These are phyloP conservation scores for Microtus agrestis DNA, from an alignment of 2,797 vertebrate genomes.

Conservation along the genomic window DNA sequence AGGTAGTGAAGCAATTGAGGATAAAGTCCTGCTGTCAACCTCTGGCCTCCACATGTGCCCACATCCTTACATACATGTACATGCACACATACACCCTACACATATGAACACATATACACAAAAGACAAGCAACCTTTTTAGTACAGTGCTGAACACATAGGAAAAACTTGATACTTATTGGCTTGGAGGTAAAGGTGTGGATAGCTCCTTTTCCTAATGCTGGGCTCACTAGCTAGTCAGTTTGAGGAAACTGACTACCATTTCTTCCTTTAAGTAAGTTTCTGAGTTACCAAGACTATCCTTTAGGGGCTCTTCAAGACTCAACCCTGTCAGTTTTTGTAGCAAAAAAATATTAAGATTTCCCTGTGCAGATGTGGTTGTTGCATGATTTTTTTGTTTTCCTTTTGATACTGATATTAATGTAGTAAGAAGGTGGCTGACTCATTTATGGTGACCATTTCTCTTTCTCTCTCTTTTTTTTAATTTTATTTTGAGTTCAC, in stretches of 20 bases:
- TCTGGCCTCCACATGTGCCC: not conserved
- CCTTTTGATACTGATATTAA: slow-evolving; percentile 7
- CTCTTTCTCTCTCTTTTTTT: too few species aligned
- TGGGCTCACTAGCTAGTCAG: not conserved
- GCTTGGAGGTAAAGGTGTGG: not conserved
- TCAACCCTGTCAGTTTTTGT: not conserved
- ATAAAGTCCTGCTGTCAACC: not conserved
- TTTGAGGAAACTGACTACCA: not conserved
- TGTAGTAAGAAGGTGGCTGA: slow-evolving; percentile 67
- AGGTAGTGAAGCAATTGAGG: not conserved
- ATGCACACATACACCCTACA: not conserved
- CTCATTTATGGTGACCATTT: not conserved
- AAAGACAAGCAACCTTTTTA: not conserved
- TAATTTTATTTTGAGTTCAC: too few species aligned
- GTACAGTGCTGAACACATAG: not conserved
- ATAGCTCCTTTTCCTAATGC: not conserved
- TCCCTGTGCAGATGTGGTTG: not conserved
- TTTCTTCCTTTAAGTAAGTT: not conserved
- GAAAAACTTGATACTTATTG: not conserved
- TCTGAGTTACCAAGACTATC: not conserved
- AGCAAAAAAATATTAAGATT: slow-evolving; percentile 9
- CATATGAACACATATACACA: not conserved
- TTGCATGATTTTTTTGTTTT: not conserved
- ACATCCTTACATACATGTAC: not conserved
- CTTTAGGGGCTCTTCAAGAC: not conserved